These are phyloP conservation scores for Sebastiscus albofasciatus DNA, from an alignment of 2,797 vertebrate genomes.

Conservation along the genomic window DNA sequence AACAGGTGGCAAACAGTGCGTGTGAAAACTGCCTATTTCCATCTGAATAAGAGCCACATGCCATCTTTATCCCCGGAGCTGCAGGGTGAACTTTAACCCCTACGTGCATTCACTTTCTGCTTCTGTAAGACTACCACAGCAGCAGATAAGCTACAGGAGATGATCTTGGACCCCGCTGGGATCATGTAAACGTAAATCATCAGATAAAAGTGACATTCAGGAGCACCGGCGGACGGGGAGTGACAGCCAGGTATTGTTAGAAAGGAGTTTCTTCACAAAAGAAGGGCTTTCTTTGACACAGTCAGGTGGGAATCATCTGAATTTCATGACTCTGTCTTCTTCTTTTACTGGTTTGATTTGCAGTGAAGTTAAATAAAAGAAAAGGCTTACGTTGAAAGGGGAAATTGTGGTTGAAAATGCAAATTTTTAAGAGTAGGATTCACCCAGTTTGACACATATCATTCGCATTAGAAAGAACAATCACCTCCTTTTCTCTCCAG, in stretches of 20 bases:
- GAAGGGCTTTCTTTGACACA: not conserved
- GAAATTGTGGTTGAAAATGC: not conserved
- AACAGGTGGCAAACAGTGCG: conserved; percentile 28
- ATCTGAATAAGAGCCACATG: conserved; percentile 30
- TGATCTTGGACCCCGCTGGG: conserved; percentile 13
- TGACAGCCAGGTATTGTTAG: conserved; percentile 19
- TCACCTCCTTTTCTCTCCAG: not conserved
- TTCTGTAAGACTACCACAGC: not conserved
- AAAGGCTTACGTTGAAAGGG: not conserved
- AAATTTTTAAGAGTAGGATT: not conserved
- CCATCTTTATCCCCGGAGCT: conserved; percentile 7
- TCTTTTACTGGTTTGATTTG: not conserved
- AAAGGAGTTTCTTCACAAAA: conserved; percentile 1
- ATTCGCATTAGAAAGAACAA: not conserved
- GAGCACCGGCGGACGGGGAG: conserved; percentile 26
- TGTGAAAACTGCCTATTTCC: conserved; percentile 24
- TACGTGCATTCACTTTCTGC: not conserved
- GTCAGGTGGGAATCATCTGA: conserved; percentile 21
- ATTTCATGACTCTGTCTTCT: conserved; percentile 10
- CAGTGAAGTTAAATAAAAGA: not conserved
- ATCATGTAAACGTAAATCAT: conserved; percentile 44
- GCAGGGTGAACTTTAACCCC: conserved; percentile 2
- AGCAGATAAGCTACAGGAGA: conserved; percentile 4
- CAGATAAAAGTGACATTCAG: conserved; percentile 59
- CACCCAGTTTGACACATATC: not conserved